A percentile compares a stretch with the other conserved stretches of the same genome.
Evolutionary conservation across 2,888 invertebrate genomes (phyloP).

Genomic region (Hirtodrosophila trivittata): DNA sequence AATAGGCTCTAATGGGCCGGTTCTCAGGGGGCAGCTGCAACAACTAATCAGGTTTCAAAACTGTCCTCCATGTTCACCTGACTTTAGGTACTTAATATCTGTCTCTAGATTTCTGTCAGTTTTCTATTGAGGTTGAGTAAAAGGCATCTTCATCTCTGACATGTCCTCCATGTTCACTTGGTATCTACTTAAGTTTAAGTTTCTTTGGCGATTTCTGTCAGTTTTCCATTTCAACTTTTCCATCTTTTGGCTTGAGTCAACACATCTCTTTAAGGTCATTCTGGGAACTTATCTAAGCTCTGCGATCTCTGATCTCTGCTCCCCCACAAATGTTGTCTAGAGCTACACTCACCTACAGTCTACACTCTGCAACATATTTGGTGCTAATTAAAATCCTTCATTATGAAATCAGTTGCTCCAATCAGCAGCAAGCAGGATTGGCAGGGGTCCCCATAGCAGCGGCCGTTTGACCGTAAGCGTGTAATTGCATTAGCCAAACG

Average conservation of each 20-base stretch:
- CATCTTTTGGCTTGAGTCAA: no score
- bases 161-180: no score
- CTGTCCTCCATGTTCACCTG: slow-evolving; percentile 3
- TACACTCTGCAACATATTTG: no score
- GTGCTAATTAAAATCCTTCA: slow-evolving; percentile 78
- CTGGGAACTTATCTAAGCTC: no score
- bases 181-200: background rate
- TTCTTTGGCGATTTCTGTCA: background rate
- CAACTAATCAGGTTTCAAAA: slow-evolving; percentile 38
- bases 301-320: background rate
- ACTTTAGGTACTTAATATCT: no score
- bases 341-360: slow-evolving; percentile 22
- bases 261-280: no score
- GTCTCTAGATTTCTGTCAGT: no score
- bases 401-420: slow-evolving; percentile 71
- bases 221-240: no score
- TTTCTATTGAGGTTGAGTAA: no score
- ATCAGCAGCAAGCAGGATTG: slow-evolving; percentile 31
- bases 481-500: slow-evolving; percentile 75
- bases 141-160: no score
- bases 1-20: slow-evolving; percentile 65
- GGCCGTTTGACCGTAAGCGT: slow-evolving; percentile 75
- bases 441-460: slow-evolving; percentile 39
- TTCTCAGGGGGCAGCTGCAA: slow-evolving; percentile 26
- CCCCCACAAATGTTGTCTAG: slow-evolving; percentile 8